These are phyloP conservation scores for Euzetes globulus DNA, from an alignment of 2,888 invertebrate genomes.

Conservation along the genomic window DNA sequence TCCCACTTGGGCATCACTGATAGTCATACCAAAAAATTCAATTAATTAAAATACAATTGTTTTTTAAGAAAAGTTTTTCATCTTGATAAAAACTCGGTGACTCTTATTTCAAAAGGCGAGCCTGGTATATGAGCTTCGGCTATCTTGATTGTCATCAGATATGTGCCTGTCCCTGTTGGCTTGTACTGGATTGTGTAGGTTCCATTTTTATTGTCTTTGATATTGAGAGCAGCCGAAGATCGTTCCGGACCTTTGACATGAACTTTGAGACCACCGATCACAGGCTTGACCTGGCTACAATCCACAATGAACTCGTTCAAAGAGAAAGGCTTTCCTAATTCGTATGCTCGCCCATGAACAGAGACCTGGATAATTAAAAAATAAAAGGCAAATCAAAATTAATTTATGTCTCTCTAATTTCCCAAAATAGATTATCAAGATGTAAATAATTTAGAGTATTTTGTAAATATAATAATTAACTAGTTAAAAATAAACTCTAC, in stretches of 20 bases:
- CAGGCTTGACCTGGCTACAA: slow-evolving; percentile 13
- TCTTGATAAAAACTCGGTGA: slow-evolving; percentile 32
- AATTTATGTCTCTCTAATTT: no score
- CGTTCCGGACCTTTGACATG: slow-evolving; percentile 31
- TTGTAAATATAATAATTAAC: no score
- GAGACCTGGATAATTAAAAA: not conserved
- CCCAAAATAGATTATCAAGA: no score
- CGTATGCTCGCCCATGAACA: slow-evolving; percentile 13
- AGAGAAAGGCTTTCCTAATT: slow-evolving; percentile 28
- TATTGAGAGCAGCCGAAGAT: slow-evolving; percentile 13
- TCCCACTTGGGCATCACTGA: no score
- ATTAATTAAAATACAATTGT: no score
- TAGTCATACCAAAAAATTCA: no score
- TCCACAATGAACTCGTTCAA: slow-evolving; percentile 31
- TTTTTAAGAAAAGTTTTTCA: no score
- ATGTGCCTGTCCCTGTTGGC: slow-evolving; percentile 32
- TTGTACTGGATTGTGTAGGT: slow-evolving; percentile 29
- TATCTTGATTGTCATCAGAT: slow-evolving; percentile 27
- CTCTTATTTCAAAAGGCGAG: slow-evolving; percentile 26
- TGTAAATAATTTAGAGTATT: no score
- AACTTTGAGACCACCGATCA: slow-evolving; percentile 25
- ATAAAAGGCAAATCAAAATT: no score
- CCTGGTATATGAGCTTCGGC: slow-evolving; percentile 32
- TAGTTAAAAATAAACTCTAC: no score
- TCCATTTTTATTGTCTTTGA: slow-evolving; percentile 34